A percentile compares a stretch with the other conserved stretches of the same genome.
Evolutionary conservation across 2,888 invertebrate species (phyloP).

Genomic region (Harpalus rubripes): DNA sequence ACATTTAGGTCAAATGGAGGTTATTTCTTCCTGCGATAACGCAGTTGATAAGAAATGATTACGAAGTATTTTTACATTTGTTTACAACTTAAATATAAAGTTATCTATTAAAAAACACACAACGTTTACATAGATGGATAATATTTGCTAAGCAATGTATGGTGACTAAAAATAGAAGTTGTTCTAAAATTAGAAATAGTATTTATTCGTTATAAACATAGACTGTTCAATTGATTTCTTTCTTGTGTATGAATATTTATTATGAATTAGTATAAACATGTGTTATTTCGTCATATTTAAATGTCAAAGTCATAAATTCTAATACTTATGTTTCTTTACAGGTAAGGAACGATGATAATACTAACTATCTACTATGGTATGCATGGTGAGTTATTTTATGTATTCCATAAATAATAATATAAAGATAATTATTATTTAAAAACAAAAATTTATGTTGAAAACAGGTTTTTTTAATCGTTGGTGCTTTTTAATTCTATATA

Average conservation of each 20-base stretch:
- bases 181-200: constrained; percentile 46
- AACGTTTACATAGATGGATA: neutral
- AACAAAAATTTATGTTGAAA: too few species aligned
- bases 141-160: constrained; percentile 8
- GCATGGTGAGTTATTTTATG: constrained; percentile 12
- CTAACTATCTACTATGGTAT: neutral
- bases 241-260: constrained; percentile 32
- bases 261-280: constrained; percentile 3
- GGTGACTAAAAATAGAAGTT: constrained; percentile 50
- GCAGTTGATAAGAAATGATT: constrained; percentile 17
- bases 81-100: constrained; percentile 1
- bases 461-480: too few species aligned
- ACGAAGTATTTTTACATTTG: constrained; percentile 10
- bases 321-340: constrained; percentile 28
- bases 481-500: too few species aligned
- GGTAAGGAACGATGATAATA: neutral
- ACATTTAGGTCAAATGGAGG: neutral
- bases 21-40: constrained; percentile 16
- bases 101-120: constrained; percentile 18
- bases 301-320: constrained; percentile 56
- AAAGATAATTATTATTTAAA: too few species aligned
- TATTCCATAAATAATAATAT: too few species aligned
- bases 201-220: constrained; percentile 52
- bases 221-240: constrained; percentile 35
- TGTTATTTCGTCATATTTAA: constrained; percentile 24